Percentiles rank a stretch among this genome's conserved stretches.
Conservation (phyloP, 2,113 vertebrate species). For the Lipotes vexillifer region DNA sequence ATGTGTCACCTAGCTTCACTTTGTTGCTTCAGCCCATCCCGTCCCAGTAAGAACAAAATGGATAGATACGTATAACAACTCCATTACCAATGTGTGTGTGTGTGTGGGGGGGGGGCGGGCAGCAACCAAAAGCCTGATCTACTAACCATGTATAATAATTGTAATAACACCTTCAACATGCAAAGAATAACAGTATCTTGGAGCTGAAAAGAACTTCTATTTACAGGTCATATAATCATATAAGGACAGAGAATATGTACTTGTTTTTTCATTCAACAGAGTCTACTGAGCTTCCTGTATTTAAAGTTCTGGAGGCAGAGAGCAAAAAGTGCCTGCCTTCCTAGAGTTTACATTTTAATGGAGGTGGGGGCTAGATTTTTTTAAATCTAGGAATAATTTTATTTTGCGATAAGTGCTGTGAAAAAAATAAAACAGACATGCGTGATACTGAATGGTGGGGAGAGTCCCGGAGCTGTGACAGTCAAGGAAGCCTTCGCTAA, state of each 20-base stretch:
- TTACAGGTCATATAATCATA: background rate
- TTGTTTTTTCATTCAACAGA: background rate
- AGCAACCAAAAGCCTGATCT: background rate
- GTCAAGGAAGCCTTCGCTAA: background rate
- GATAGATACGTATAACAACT: fast-evolving
- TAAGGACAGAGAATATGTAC: background rate
- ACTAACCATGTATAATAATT: background rate
- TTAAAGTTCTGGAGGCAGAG: background rate
- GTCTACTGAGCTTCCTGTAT: background rate
- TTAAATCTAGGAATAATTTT: background rate
- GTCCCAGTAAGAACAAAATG: background rate
- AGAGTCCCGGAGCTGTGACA: background rate
- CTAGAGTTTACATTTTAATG: background rate
- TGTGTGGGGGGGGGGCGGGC: too few species aligned
- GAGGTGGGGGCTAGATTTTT: background rate
- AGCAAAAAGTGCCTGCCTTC: background rate
- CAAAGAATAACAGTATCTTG: background rate
- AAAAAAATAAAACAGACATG: background rate
- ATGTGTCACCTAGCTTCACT: background rate
- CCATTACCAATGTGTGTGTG: background rate
- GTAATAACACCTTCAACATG: background rate
- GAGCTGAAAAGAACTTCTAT: background rate
- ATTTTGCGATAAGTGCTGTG: background rate
- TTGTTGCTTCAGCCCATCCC: background rate
- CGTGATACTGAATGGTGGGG: background rate